Evolutionary conservation across 2,797 vertebrate genomes (phyloP), one percentile per base, ranked within the genome.

Genomic region (Tenualosa thibaudeaui): DNA sequence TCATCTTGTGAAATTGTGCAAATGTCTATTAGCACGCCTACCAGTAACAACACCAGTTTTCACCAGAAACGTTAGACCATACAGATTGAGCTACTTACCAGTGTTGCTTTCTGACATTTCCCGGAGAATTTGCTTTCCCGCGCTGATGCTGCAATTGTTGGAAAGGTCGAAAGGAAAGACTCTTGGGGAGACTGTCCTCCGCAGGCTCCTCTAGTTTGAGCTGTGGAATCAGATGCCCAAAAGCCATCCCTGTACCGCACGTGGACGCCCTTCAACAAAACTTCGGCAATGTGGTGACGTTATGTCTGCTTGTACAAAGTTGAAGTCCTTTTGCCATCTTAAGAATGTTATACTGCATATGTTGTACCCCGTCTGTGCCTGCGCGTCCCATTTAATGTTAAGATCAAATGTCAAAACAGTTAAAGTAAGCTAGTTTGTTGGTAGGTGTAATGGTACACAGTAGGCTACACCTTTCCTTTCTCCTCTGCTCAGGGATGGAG

Each of bases 201-300:
- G 84, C 24, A 3, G 88, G 84, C 86, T 93, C 91, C 86, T 94
- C 92, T 88, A 93, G 89, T 85, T 87, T 91, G 31, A 93, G 87
- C 87, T 90, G 91, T 84, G 91, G 92, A 83, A 92, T 86, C 15
- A 91, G 84, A 82, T 92, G 88, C 58, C 91, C 92, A 82, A 85
- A 92, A 85, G 93, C 92, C 93, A 94, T 93, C 88, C 81, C 54
- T 2, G 10, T 40, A 40, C 37, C 50, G 46, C 40, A 43, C 40
- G 71, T 78, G 17, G 37, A 43, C 37, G 15, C 71, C 15, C 7
- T 17, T 78, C 40, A 22, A 43, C 17, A 46, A 43, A 40, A 46
- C 40, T 78, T 46, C 65, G 15, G 31, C 13, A 31, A 75, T 8
- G 40, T 7, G 17, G 58, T 24, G 15, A 78, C 40, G 40, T 40